Percentiles rank a stretch among this genome's conserved stretches.
phyloP scores from a whole-genome alignment of 2,888 invertebrate genomes.

The Cephus sareptanus region DNA sequence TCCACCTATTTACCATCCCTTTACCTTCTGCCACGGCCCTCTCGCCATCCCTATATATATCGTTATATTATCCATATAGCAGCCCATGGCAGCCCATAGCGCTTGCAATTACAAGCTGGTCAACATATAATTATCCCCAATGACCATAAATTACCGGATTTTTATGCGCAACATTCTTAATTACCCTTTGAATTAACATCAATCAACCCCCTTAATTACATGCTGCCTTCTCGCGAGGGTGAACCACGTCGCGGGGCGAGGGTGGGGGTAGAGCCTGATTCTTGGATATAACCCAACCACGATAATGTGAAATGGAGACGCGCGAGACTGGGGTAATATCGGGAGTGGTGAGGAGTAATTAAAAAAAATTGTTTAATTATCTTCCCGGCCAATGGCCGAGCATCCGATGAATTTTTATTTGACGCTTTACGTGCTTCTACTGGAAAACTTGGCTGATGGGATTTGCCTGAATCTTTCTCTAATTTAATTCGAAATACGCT shows the following conservation, averaged over 20 bases:
- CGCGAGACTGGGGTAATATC: not conserved
- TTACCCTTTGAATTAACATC: constrained; percentile 67
- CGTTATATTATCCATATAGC: constrained; percentile 23
- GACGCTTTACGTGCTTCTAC: not conserved
- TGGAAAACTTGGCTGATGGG: not conserved
- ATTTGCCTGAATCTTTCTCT: not conserved
- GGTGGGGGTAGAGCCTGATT: not conserved
- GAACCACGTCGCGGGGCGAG: not conserved
- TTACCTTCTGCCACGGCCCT: not conserved
- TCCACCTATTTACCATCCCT: not conserved
- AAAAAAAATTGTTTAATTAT: not conserved
- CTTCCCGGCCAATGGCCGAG: not conserved
- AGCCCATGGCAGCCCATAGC: constrained; percentile 28
- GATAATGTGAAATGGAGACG: not conserved
- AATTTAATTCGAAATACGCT: not conserved
- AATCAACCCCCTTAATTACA: constrained; percentile 66
- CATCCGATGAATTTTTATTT: not conserved
- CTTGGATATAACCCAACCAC: not conserved
- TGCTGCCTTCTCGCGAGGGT: constrained; percentile 48
- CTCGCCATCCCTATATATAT: constrained; percentile 4
- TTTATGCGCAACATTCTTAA: constrained; percentile 67
- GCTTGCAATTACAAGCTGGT: constrained; percentile 66
- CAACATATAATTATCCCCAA: constrained; percentile 66
- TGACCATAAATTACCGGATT: constrained; percentile 67
- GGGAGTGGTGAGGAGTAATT: not conserved